phyloP scores from a whole-genome alignment of 2,888 invertebrate genomes.

The Drosophila mercatorum region DNA sequence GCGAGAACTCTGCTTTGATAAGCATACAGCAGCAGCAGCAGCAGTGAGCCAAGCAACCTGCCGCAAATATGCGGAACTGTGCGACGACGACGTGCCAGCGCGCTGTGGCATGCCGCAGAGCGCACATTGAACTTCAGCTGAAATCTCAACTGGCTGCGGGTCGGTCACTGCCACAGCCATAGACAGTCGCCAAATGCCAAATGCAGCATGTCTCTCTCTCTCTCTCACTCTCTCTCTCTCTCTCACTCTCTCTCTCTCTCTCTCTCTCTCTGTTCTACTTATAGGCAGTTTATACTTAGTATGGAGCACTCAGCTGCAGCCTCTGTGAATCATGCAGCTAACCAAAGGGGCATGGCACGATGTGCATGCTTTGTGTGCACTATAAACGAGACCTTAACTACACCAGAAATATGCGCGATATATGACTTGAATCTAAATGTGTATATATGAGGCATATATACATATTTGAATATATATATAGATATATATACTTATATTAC shows the following conservation, averaged over 20 bases:
- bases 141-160: constrained; percentile 64
- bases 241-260: constrained; percentile 14
- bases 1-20: constrained; percentile 16
- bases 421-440: not conserved
- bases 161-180: constrained; percentile 62
- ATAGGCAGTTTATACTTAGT: constrained; percentile 18
- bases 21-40: not conserved
- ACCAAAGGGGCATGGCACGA: too few species aligned
- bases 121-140: constrained; percentile 66
- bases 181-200: constrained; percentile 54
- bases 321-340: constrained; percentile 26
- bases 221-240: too few species aligned
- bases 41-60: constrained; percentile 7
- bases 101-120: constrained; percentile 47
- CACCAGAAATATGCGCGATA: not conserved
- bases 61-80: constrained; percentile 61
- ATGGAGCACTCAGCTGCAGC: constrained; percentile 25
- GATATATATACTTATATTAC: not conserved
- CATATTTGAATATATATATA: not conserved
- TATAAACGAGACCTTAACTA: constrained; percentile 4
- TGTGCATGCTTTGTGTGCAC: too few species aligned
- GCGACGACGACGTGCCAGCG: constrained; percentile 23
- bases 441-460: not conserved
- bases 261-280: constrained; percentile 19
- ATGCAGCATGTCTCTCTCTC: constrained; percentile 35